Conservation (phyloP, 2,888 invertebrate species). For the Phymatocera aterrima region DNA sequence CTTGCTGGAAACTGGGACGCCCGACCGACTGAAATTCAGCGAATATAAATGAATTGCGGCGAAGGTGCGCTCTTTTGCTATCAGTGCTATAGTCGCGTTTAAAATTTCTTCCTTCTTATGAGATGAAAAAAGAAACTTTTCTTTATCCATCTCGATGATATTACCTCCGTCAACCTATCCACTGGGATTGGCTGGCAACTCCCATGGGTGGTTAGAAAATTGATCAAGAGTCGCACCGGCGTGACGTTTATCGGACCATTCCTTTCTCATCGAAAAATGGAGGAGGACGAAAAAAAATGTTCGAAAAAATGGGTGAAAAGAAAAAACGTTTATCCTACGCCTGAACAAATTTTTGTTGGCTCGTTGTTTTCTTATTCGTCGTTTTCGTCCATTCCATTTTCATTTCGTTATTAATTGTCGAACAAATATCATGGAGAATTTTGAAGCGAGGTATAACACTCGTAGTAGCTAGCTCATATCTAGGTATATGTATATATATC, state of each 20-base stretch:
- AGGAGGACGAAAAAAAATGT: neutral
- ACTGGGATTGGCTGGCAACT: neutral
- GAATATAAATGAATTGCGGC: conserved; percentile 13
- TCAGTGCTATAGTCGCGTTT: neutral
- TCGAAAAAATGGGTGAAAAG: no score
- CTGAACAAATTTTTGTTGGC: no score
- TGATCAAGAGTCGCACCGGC: conserved; percentile 5
- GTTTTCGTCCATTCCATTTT: no score
- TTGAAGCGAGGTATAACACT: no score
- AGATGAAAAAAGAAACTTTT: neutral
- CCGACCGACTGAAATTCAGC: neutral
- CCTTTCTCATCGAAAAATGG: neutral
- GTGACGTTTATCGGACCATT: conserved; percentile 4
- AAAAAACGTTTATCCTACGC: neutral
- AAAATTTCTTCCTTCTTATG: neutral
- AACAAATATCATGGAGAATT: no score
- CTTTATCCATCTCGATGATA: neutral
- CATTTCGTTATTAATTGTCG: no score
- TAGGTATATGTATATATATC: no score
- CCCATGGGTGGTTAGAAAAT: conserved; percentile 20
- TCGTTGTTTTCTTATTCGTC: no score
- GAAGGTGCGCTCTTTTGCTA: neutral
- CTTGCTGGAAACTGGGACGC: neutral
- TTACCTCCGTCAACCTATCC: conserved; percentile 2
- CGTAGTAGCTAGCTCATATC: no score